Conservation (phyloP, 2,113 vertebrate genomes). For the Calonectris borealis region DNA sequence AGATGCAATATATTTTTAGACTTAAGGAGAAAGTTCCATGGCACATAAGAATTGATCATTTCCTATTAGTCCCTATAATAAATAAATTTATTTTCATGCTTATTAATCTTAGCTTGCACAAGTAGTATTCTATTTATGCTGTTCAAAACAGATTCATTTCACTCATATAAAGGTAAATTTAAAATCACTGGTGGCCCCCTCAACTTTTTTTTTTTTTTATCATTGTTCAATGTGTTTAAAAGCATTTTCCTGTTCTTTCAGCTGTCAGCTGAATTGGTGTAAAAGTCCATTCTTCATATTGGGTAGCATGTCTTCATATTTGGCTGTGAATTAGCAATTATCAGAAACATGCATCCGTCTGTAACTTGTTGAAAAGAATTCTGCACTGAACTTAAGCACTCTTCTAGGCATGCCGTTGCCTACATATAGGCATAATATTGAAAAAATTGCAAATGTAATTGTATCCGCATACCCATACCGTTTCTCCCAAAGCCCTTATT, state of each 20-base stretch:
- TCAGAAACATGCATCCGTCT: background rate
- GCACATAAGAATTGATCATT: background rate
- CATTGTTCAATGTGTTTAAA: background rate
- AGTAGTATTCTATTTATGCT: background rate
- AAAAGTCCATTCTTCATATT: background rate
- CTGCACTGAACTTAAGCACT: background rate
- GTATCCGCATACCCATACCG: background rate
- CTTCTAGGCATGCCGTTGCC: background rate
- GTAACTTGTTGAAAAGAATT: conserved; percentile 9
- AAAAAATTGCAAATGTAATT: background rate
- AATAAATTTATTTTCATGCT: background rate
- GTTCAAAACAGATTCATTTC: background rate
- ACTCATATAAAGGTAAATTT: background rate
- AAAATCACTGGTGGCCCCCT: background rate
- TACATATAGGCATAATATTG: background rate
- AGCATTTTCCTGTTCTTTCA: background rate
- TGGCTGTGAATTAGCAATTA: background rate
- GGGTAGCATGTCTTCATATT: background rate
- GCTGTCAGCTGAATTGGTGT: background rate
- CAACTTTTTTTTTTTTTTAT: background rate
- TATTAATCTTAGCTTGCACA: background rate
- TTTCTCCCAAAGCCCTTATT: background rate
- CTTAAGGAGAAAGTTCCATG: background rate
- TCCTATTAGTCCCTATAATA: background rate
- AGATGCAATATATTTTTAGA: background rate